Evolutionary conservation across 2,888 invertebrate genomes (phyloP).

Genomic region (Eupithecia exiguata): DNA sequence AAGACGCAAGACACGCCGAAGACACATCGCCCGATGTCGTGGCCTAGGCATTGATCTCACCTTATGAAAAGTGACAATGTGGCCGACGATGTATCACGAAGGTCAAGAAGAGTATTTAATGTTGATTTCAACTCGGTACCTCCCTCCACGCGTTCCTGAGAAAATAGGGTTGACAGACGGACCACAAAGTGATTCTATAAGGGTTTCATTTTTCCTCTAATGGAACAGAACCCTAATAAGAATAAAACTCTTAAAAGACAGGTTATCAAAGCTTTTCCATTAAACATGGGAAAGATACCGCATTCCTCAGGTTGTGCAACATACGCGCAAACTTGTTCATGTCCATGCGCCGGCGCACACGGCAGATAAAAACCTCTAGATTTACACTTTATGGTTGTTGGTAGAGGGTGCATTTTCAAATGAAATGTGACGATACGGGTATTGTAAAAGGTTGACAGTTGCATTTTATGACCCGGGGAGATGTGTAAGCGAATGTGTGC

Average conservation of each 20-base stretch:
- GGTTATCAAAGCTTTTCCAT: constrained; percentile 13
- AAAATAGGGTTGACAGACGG: too few species aligned
- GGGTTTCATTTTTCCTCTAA: too few species aligned
- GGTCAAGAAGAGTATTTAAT: too few species aligned
- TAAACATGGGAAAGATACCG: constrained; percentile 21
- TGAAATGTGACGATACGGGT: background rate
- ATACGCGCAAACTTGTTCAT: constrained; percentile 27
- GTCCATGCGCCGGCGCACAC: constrained; percentile 37
- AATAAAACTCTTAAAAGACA: background rate
- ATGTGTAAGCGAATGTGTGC: background rate
- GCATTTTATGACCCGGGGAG: background rate
- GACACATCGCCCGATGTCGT: too few species aligned
- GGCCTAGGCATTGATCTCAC: too few species aligned
- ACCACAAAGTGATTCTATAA: too few species aligned
- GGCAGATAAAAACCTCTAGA: constrained; percentile 33
- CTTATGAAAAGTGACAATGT: too few species aligned
- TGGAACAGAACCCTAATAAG: too few species aligned
- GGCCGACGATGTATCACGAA: too few species aligned
- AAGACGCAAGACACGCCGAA: too few species aligned
- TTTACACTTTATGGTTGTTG: background rate
- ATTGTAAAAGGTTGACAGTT: background rate
- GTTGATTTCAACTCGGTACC: too few species aligned
- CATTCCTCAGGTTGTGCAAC: constrained; percentile 34
- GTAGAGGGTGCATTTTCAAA: constrained; percentile 3
- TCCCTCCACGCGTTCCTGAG: too few species aligned